Evolutionary conservation across 2,888 invertebrate genomes (phyloP).

Genomic region (Parasteatoda lunata): DNA sequence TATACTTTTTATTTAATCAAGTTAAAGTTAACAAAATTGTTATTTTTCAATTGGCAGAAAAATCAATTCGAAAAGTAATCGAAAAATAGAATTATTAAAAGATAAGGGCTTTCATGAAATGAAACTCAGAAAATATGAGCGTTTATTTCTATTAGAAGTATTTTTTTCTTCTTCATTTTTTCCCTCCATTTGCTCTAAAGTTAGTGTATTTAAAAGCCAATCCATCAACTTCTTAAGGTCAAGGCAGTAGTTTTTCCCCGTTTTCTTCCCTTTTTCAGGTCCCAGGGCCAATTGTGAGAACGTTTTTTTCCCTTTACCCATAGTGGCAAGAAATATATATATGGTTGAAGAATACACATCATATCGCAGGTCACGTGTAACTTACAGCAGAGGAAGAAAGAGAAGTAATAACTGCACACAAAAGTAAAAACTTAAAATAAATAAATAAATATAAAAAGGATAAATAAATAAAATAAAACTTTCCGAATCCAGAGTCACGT

Average conservation of each 20-base stretch:
- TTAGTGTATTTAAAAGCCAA: constrained; percentile 60
- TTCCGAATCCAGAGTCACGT: constrained; percentile 60
- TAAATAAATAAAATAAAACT: background rate
- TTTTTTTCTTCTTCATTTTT: no score
- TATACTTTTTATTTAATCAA: no score
- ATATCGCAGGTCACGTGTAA: constrained; percentile 55
- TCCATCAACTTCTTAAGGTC: constrained; percentile 67
- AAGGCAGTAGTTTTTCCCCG: constrained; percentile 34
- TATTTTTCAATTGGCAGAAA: background rate
- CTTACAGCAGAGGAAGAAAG: constrained; percentile 12
- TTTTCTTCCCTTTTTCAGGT: constrained; percentile 12
- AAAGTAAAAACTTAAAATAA: constrained; percentile 25
- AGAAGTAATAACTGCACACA: constrained; percentile 18
- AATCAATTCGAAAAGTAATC: background rate
- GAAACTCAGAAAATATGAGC: background rate
- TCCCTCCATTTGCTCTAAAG: constrained; percentile 4
- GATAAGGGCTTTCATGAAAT: background rate
- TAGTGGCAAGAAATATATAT: background rate
- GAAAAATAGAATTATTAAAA: background rate
- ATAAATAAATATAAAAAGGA: constrained; percentile 19
- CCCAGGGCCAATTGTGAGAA: constrained; percentile 59
- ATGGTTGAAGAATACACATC: constrained; percentile 14
- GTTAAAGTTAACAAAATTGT: background rate
- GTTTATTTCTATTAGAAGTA: no score
- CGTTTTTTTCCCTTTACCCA: constrained; percentile 20